Evolutionary conservation across 2,888 invertebrate species (phyloP).

Genomic region (Lypha dubia): DNA sequence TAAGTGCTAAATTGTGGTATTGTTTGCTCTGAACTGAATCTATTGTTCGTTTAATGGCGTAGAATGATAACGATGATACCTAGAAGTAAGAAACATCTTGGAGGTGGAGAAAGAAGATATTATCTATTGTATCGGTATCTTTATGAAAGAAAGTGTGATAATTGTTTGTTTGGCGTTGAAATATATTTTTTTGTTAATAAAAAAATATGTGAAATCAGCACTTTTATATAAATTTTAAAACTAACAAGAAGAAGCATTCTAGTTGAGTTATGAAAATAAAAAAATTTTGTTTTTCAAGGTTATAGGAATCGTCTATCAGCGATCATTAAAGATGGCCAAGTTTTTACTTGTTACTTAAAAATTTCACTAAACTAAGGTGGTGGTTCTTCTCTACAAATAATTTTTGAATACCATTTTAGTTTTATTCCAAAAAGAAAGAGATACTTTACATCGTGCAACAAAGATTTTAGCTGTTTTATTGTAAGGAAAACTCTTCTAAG

Average conservation of each 20-base stretch:
- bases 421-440: too few species aligned
- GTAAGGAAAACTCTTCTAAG: too few species aligned
- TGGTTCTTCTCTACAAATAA: too few species aligned
- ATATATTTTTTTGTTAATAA: not conserved
- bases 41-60: conserved; percentile 24
- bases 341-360: too few species aligned
- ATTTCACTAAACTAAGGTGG: too few species aligned
- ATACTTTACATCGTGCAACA: too few species aligned
- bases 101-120: conserved; percentile 1
- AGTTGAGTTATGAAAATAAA: conserved; percentile 5
- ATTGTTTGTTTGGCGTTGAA: conserved; percentile 4
- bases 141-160: conserved; percentile 27
- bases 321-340: too few species aligned
- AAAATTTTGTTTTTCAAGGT: too few species aligned
- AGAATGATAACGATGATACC: not conserved
- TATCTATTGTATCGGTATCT: conserved; percentile 16
- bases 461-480: too few species aligned
- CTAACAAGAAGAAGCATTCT: conserved; percentile 4
- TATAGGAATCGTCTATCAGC: too few species aligned
- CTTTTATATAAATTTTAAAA: not conserved
- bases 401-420: too few species aligned
- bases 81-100: not conserved
- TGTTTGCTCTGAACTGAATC: conserved; percentile 43
- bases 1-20: conserved; percentile 17
- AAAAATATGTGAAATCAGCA: conserved; percentile 2